These are phyloP conservation scores for rat (Rattus norvegicus) DNA, from an alignment of 2,113 vertebrate genomes.

Conservation along the genomic window GRCr8 NC_086032.1:67111001-67111500, in stretches of 20 bases:
- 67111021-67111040: background rate
- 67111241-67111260: background rate
- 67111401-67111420: background rate
- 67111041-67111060: background rate
- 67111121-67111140: background rate
- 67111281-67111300: background rate
- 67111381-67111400: background rate
- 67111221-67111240: background rate
- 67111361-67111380: background rate
- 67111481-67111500: background rate
- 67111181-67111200: background rate
- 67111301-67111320: background rate
- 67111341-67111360: fast-evolving
- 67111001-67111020: background rate
- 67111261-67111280: background rate
- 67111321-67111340: background rate
- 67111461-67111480: background rate
- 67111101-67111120: background rate
- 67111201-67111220: background rate
- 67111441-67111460: background rate
- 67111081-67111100: background rate
- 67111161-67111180: background rate
- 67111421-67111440: background rate
- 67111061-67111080: background rate
- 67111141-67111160: background rate